phyloP scores from a whole-genome alignment of 2,797 vertebrate genomes.

The Sebastes diaconus region DNA sequence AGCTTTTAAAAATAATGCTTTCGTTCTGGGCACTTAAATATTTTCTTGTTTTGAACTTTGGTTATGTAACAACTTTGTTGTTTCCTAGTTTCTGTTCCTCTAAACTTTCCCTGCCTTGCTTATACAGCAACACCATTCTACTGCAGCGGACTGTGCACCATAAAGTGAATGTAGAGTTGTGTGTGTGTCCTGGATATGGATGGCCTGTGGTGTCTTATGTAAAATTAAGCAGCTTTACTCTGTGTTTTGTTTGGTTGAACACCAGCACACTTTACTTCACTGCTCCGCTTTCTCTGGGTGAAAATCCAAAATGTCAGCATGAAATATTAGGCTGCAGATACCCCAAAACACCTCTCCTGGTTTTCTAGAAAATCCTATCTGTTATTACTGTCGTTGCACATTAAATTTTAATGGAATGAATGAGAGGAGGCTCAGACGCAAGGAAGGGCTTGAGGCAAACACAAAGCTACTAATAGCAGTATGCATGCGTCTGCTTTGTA shows the following conservation, averaged over 20 bases:
- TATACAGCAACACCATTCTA: background rate
- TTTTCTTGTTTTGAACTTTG: background rate
- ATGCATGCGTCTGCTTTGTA: background rate
- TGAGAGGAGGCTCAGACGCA: background rate
- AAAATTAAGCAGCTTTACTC: constrained; percentile 66
- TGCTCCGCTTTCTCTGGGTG: constrained; percentile 13
- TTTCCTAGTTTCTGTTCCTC: constrained; percentile 1
- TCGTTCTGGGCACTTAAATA: background rate
- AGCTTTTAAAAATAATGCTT: constrained; percentile 9
- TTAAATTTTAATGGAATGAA: constrained; percentile 13
- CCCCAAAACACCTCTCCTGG: constrained; percentile 6
- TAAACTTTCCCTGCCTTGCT: constrained; percentile 12
- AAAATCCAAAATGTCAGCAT: constrained; percentile 53
- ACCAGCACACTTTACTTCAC: constrained; percentile 48
- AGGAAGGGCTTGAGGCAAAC: constrained; percentile 8
- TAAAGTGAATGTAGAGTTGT: constrained; percentile 14
- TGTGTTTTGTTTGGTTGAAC: constrained; percentile 61
- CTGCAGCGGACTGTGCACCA: constrained; percentile 13
- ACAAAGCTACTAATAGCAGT: background rate
- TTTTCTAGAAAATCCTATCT: constrained; percentile 6
- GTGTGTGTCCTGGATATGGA: constrained; percentile 38
- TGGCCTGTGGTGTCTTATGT: constrained; percentile 50
- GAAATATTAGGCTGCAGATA: constrained; percentile 30
- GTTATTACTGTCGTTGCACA: background rate
- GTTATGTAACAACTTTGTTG: constrained; percentile 12